These are phyloP conservation scores for Corythornis vintsioides DNA, from an alignment of 2,113 vertebrate species.

Conservation along the genomic window DNA sequence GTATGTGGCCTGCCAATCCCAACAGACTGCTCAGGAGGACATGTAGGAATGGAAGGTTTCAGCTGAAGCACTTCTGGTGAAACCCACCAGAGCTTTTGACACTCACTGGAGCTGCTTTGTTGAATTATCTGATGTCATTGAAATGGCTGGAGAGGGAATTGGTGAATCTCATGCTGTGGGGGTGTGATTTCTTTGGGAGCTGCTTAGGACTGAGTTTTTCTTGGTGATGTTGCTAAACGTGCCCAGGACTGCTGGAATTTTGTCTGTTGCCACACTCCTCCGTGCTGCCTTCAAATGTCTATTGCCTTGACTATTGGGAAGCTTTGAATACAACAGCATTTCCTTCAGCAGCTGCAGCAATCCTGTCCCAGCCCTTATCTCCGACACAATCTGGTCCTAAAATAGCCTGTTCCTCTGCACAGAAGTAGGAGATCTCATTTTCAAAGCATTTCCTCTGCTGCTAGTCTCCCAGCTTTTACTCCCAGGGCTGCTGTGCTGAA, in stretches of 20 bases:
- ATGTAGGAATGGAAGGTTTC: neutral
- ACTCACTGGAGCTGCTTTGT: neutral
- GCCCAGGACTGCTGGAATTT: neutral
- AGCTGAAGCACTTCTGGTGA: neutral
- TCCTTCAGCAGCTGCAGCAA: conserved; percentile 44
- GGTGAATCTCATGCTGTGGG: neutral
- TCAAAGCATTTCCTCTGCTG: conserved; percentile 65
- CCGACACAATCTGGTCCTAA: conserved; percentile 36
- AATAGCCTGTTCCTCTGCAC: conserved; percentile 43
- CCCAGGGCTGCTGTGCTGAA: neutral
- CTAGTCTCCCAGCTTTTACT: conserved; percentile 45
- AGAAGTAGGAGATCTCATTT: conserved; percentile 58
- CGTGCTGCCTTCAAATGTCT: neutral
- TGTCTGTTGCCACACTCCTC: neutral
- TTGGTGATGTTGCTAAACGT: neutral
- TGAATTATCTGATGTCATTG: neutral
- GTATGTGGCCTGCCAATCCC: neutral
- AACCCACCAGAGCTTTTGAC: neutral
- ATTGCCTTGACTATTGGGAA: neutral
- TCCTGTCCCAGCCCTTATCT: neutral
- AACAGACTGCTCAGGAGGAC: neutral
- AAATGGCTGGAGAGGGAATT: neutral
- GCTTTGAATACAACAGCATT: neutral
- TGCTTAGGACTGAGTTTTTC: neutral
- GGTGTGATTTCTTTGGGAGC: neutral